Base-by-base conservation (phyloP, 2,888 invertebrate species). In the Hirtodrosophila cameraria region DNA sequence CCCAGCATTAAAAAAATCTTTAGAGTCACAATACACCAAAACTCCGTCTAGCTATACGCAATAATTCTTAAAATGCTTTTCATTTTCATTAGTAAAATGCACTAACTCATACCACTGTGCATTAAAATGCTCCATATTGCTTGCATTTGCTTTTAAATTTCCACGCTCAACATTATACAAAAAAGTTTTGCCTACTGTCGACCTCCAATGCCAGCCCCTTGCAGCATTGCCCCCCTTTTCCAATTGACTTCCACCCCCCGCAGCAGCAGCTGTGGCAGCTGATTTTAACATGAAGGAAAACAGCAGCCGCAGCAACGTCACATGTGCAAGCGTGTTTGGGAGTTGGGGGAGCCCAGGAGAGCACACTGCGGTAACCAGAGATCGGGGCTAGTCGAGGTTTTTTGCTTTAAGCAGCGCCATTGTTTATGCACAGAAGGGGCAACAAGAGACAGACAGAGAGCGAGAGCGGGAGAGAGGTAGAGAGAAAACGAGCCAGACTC, bases 281-380 rank as follows among this genome's bases (percentile, higher is more conserved):
- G 84, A 75, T 79, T 73, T 76, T 66, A 60, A 78, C 63, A 79
- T 71, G 71, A 67, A 74, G 63, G 67, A 78, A 78, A 73, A 67
- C 77, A 62, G 63, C 55, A 28, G 52, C 30, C 30, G 45, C 31
- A 42, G 27, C 11, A 68, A 60, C 70, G 53, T 59, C 79, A 62
- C 70, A 80, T 76, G 77, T 77, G 85, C 48, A 36, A 39, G 39
- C 50, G 39, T 36, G 49, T 54, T 15, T 30, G 41, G 45, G 50
- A 50, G 25, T 67, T 50, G 46, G 48, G 25, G 33, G 33, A 42
- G 30, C n/a, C 8, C 12, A 36, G 33, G 31, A 23, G 23, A 8
- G 6, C 1, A 8, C 30, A 20, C 12, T n/a, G n/a, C 12, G 49
- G 45, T 23, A 16, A 12, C 30, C 31, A 48, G 45, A 46, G 55